Conservation (phyloP, 1,140 invertebrate species). For the Thaumetopoea pityocampa region DNA sequence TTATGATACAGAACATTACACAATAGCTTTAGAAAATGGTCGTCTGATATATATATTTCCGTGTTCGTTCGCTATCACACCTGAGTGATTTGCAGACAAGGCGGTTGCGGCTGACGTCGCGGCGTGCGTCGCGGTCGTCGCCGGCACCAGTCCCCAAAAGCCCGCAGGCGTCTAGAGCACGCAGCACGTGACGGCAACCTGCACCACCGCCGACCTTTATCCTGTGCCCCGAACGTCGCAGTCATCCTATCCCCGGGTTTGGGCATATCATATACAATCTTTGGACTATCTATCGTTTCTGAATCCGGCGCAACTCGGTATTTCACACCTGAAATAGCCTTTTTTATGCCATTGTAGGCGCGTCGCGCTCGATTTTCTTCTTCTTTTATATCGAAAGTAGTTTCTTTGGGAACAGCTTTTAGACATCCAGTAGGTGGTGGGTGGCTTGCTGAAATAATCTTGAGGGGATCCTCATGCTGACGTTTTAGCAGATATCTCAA, state of each 20-base stretch:
- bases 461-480: constrained; percentile 22
- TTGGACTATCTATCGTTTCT: constrained; percentile 54
- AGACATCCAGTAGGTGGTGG: constrained; percentile 38
- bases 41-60: too few relatives aligned
- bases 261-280: constrained; percentile 57
- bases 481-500: constrained; percentile 31
- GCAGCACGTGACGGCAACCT: constrained; percentile 39
- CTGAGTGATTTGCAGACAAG: constrained; percentile 60
- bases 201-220: constrained; percentile 38
- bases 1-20: too few relatives aligned
- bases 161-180: constrained; percentile 37
- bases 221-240: constrained; percentile 51
- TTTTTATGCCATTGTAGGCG: constrained; percentile 46
- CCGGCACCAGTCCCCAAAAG: constrained; percentile 37
- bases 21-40: too few relatives aligned
- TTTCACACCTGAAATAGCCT: constrained; percentile 49
- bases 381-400: constrained; percentile 30
- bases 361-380: constrained; percentile 38
- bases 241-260: constrained; percentile 63
- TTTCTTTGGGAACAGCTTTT: constrained; percentile 32
- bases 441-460: constrained; percentile 10
- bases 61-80: constrained; percentile 45
- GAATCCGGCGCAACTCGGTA: constrained; percentile 51
- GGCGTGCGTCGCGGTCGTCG: constrained; percentile 41
- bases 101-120: constrained; percentile 36